A percentile compares a stretch with the other conserved stretches of the same genome.
These are phyloP conservation scores for Heliconius charithonia DNA, from an alignment of 2,888 invertebrate genomes.

Conservation along the genomic window DNA sequence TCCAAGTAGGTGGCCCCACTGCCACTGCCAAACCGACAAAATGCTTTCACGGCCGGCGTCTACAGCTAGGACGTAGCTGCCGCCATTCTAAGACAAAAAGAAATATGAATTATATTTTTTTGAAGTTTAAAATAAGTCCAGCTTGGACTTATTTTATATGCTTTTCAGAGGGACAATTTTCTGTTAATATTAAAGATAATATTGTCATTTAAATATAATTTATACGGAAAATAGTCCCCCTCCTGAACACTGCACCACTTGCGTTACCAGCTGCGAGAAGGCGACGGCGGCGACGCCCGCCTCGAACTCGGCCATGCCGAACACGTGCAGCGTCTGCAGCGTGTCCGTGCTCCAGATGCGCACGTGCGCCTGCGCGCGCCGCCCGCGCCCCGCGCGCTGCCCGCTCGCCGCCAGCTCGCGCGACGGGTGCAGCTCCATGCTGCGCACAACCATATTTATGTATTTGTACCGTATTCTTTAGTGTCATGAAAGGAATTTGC, in stretches of 20 bases:
- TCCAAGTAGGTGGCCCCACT: conserved; percentile 95
- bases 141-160: not conserved
- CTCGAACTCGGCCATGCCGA: conserved; percentile 95
- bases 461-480: not conserved
- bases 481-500: rapidly evolving
- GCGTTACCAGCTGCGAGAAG: conserved; percentile 94
- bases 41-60: conserved; percentile 95
- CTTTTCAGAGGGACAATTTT: too few species aligned
- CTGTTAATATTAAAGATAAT: too few species aligned
- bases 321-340: conserved; percentile 93
- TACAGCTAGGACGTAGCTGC: conserved; percentile 94
- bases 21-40: conserved; percentile 97
- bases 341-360: conserved; percentile 96
- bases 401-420: conserved; percentile 95
- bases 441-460: conserved; percentile 56
- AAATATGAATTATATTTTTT: not conserved
- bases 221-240: too few species aligned
- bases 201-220: too few species aligned
- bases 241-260: too few species aligned
- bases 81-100: conserved; percentile 89
- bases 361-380: conserved; percentile 94
- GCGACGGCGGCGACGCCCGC: conserved; percentile 94
- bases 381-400: conserved; percentile 91
- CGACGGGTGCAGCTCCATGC: conserved; percentile 95
- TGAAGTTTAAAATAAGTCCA: not conserved